Conservation (phyloP, 1,140 invertebrate genomes). For the Apis dorsata region DNA sequence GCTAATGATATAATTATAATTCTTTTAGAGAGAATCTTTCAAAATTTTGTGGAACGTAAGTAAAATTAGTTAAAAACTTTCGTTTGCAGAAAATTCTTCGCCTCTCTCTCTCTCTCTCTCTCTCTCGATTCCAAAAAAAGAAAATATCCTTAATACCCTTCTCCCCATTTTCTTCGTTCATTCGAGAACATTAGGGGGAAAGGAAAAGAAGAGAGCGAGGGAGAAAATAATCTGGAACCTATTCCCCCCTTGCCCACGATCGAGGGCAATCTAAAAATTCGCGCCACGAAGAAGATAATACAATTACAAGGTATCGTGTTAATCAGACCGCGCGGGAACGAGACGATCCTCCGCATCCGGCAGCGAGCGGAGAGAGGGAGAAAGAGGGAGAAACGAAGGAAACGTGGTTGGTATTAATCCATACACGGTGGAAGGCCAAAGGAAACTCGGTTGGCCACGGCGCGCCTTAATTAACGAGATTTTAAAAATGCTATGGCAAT, state of each 20-base stretch:
- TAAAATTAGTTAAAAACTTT: too few relatives aligned
- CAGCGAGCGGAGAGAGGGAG: too few relatives aligned
- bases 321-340: constrained; percentile 31
- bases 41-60: too few relatives aligned
- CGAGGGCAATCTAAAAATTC: constrained; percentile 34
- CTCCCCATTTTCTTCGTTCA: background rate
- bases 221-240: constrained; percentile 14
- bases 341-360: constrained; percentile 31
- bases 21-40: too few relatives aligned
- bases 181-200: background rate
- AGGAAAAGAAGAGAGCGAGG: background rate
- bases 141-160: too few relatives aligned
- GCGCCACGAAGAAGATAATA: constrained; percentile 23
- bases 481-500: constrained; percentile 78
- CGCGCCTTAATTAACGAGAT: constrained; percentile 74
- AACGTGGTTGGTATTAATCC: constrained; percentile 48
- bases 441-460: constrained; percentile 8
- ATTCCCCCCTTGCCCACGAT: constrained; percentile 11
- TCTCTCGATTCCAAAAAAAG: too few relatives aligned
- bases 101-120: too few relatives aligned
- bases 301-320: constrained; percentile 40
- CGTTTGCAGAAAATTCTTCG: too few relatives aligned
- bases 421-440: constrained; percentile 11
- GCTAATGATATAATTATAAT: too few relatives aligned
- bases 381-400: background rate